Evolutionary conservation across 2,797 vertebrate genomes (phyloP).

Genomic region (Neosilurus mollespiculum): DNA sequence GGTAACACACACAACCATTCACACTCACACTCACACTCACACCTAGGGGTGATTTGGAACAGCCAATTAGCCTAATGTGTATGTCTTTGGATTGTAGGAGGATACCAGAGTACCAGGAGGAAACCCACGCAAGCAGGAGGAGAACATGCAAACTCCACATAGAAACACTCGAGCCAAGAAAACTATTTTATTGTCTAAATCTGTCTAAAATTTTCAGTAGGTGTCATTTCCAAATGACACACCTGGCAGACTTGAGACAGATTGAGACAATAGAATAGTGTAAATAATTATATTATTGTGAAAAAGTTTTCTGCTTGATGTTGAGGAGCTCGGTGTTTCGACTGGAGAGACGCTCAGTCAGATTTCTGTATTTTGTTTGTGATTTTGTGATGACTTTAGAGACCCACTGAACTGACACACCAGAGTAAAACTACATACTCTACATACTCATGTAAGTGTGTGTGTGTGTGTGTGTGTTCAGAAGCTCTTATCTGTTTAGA

Average conservation of each 20-base stretch:
- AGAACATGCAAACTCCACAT: too few species aligned
- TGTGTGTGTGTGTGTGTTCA: conserved; percentile 22
- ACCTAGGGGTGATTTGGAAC: too few species aligned
- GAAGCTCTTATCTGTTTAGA: conserved; percentile 80
- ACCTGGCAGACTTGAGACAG: background rate
- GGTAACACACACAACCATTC: too few species aligned
- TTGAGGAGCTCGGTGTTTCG: background rate
- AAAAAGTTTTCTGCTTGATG: conserved; percentile 10
- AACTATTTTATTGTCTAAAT: too few species aligned
- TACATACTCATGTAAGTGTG: background rate
- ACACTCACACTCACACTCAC: too few species aligned
- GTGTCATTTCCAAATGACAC: background rate
- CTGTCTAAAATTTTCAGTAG: background rate
- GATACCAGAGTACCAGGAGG: too few species aligned
- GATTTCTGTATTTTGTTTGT: conserved; percentile 14
- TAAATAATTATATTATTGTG: conserved; percentile 20
- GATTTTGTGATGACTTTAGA: conserved; percentile 13
- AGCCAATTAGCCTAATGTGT: too few species aligned
- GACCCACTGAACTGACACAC: conserved; percentile 7
- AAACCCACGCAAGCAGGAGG: too few species aligned
- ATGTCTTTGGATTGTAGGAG: too few species aligned
- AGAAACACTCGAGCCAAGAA: too few species aligned
- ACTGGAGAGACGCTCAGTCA: conserved; percentile 7
- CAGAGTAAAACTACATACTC: background rate
- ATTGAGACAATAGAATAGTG: background rate